Evolutionary conservation across 2,888 invertebrate species (phyloP).

Genomic region (Eudasyphora cyanicolor): DNA sequence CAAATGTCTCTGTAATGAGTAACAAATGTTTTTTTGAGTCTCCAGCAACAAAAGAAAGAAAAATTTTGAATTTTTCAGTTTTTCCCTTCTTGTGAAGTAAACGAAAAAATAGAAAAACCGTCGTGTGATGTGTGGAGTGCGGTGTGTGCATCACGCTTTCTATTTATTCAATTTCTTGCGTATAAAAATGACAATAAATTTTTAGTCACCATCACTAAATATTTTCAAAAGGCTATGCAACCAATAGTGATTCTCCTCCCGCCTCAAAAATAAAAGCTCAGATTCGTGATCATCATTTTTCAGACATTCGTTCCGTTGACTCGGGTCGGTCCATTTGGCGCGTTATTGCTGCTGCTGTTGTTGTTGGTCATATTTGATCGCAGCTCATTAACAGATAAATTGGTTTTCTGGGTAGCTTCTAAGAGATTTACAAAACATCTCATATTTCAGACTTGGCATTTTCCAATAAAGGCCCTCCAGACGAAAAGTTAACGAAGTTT

Average conservation of each 20-base stretch:
- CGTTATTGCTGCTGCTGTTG: conserved; percentile 29
- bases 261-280: neutral
- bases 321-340: conserved; percentile 15
- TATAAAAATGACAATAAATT: conserved; percentile 13
- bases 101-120: neutral
- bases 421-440: conserved; percentile 13
- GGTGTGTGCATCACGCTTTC: conserved; percentile 6
- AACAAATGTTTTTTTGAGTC: neutral
- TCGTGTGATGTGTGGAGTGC: no score
- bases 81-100: neutral
- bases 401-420: conserved; percentile 36
- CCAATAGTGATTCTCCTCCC: no score
- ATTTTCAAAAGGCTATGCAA: conserved; percentile 1
- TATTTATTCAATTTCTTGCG: conserved; percentile 16
- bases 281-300: conserved; percentile 17
- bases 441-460: conserved; percentile 64
- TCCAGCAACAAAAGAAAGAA: no score
- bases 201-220: neutral
- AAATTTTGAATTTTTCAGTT: neutral
- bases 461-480: conserved; percentile 60
- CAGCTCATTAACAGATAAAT: conserved; percentile 65
- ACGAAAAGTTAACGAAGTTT: conserved; percentile 54
- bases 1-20: neutral
- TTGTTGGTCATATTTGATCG: conserved; percentile 55
- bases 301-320: neutral